These are phyloP conservation scores for Melanophora roralis DNA, from an alignment of 2,888 invertebrate species.

Conservation along the genomic window DNA sequence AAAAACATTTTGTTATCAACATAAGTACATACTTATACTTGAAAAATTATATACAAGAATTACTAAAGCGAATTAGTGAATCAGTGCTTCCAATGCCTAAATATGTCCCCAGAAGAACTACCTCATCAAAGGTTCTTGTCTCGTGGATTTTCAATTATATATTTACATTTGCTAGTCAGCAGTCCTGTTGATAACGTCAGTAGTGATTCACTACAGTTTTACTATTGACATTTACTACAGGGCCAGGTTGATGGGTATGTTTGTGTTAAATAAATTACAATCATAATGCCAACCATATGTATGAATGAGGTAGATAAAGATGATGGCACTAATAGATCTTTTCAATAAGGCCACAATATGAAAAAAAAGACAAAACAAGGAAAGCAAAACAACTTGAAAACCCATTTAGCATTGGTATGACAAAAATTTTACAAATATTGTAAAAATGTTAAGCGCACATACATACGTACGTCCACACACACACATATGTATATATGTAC, in stretches of 20 bases:
- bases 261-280: slow-evolving; percentile 41
- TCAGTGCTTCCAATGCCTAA: too few species aligned
- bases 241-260: neutral
- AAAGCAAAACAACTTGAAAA: slow-evolving; percentile 1
- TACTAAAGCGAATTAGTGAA: too few species aligned
- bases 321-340: slow-evolving; percentile 51
- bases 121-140: too few species aligned
- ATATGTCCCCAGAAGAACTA: too few species aligned
- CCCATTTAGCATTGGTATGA: slow-evolving; percentile 67
- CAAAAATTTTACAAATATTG: slow-evolving; percentile 47
- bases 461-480: neutral
- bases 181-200: too few species aligned
- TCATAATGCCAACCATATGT: slow-evolving; percentile 50
- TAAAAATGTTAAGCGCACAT: slow-evolving; percentile 5
- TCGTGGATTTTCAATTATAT: too few species aligned
- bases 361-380: neutral
- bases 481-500: neutral
- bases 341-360: slow-evolving; percentile 36
- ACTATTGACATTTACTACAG: too few species aligned
- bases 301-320: slow-evolving; percentile 3
- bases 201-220: too few species aligned
- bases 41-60: too few species aligned
- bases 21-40: too few species aligned
- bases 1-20: too few species aligned
- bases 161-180: too few species aligned